Evolutionary conservation across 1,140 invertebrate species (phyloP), one percentile per base, ranked within the genome.

Genomic region (Vanessa atalanta): DNA sequence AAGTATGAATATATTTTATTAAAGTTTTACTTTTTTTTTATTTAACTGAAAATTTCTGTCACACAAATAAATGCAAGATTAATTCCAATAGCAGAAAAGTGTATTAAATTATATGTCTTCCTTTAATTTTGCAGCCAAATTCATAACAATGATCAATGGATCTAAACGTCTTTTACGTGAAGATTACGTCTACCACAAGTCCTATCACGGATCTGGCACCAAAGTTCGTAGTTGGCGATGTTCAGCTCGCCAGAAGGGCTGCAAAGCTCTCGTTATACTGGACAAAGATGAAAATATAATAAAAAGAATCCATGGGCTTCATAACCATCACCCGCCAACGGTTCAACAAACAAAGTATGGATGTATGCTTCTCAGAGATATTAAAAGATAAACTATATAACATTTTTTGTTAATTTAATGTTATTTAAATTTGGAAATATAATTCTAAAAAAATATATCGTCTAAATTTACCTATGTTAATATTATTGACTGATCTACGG

Each of bases 111-210:
- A 14, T 50, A 20, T 65, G 23, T 67, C n/a, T 51, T 53, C 20
- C 43, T 48, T 31, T 26, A 51, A 37, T 12, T 15, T 69, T 69
- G 1, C 66, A 69, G 66, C 48, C 47, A 13, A 43, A 20, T 60
- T 64, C 16, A 63, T 70, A 47, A 65, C 60, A 26, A 70, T 70
- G 64, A 20, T 53, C 43, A 70, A 61, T 72, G 55, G 65, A 16
- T 43, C 47, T 11, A 26, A 51, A 15, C 60, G 70, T 51, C 72
- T 87, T 1, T 67, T 83, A 72, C 51, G 81, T 0, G 67, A 81
- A 20, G 80, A 79, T 11, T 85, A 85, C 47, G 81, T 80, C 16
- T 85, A 80, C 63, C 78, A 81, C 63, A 85, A 79, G 64, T 70
- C 65, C 1, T 64, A 70, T 2, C 72, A 72, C 26, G 47, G n/a